These are phyloP conservation scores for Sitodiplosis mosellana DNA, from an alignment of 1,140 invertebrate species.

Conservation along the genomic window DNA sequence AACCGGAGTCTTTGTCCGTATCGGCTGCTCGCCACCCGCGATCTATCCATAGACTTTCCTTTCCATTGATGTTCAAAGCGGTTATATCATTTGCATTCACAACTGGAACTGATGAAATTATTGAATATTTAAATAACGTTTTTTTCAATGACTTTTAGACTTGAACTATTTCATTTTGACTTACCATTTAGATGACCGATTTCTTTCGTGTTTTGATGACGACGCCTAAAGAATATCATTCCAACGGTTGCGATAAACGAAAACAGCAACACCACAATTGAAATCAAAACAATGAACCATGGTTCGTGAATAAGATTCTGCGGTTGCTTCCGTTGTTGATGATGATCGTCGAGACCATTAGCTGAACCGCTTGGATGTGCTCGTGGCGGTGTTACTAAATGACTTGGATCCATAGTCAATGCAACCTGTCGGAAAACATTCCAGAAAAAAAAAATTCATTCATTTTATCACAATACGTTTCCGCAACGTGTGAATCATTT, in stretches of 20 bases:
- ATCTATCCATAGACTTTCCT: slow-evolving; percentile 58
- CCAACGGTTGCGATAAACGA: slow-evolving; percentile 38
- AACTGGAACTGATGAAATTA: slow-evolving; percentile 9
- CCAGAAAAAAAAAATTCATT: no score
- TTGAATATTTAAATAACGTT: no score
- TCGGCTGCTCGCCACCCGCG: slow-evolving; percentile 48
- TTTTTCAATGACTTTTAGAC: no score
- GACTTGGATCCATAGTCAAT: slow-evolving; percentile 39
- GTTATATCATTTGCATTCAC: slow-evolving; percentile 44
- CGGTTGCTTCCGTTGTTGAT: not conserved
- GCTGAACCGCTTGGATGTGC: slow-evolving; percentile 29
- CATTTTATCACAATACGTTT: no score
- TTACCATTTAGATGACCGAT: slow-evolving; percentile 32
- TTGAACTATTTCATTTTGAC: not conserved
- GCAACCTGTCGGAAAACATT: slow-evolving; percentile 12
- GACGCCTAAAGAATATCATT: slow-evolving; percentile 38
- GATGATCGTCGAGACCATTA: slow-evolving; percentile 6
- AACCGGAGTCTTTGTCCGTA: slow-evolving; percentile 39
- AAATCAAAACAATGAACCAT: slow-evolving; percentile 4
- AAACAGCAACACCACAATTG: slow-evolving; percentile 1
- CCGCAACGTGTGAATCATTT: no score
- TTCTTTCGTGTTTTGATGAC: slow-evolving; percentile 39
- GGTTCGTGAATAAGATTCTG: slow-evolving; percentile 1
- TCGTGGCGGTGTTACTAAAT: slow-evolving; percentile 30
- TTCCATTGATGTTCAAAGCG: slow-evolving; percentile 42